phyloP scores from a whole-genome alignment of 2,888 invertebrate genomes.

The Pandemis cinnamomeana region DNA sequence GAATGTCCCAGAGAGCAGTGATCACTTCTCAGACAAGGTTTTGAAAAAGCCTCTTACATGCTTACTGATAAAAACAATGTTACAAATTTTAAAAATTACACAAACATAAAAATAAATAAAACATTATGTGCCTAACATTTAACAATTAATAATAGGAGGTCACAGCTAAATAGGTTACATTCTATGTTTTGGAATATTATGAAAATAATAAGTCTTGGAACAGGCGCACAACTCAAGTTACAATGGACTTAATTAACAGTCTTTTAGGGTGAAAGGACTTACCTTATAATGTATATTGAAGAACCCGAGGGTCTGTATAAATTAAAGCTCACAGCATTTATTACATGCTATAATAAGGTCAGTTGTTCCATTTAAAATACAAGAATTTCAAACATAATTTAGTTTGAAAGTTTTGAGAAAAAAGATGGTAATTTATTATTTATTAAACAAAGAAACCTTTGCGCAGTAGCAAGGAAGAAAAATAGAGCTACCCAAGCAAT shows the following conservation, averaged over 20 bases:
- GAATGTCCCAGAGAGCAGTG: no score
- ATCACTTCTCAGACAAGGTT: no score
- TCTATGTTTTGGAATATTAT: not conserved
- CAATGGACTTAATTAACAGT: slow-evolving; percentile 73
- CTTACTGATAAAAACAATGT: slow-evolving; percentile 11
- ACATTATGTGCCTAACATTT: no score
- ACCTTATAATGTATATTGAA: slow-evolving; percentile 45
- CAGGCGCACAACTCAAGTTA: slow-evolving; percentile 62
- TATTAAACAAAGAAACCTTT: not conserved
- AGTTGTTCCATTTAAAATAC: not conserved
- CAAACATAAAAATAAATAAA: slow-evolving; percentile 7
- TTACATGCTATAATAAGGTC: not conserved
- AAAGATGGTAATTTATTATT: not conserved
- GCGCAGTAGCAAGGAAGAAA: not conserved
- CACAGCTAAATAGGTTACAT: no score
- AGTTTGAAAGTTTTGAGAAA: not conserved
- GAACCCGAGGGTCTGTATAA: not conserved
- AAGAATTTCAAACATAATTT: no score
- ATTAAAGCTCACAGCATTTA: not conserved
- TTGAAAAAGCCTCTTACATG: not conserved
- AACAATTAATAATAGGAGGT: no score
- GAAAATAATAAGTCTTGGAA: slow-evolving; percentile 38
- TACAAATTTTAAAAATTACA: not conserved
- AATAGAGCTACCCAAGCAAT: not conserved
- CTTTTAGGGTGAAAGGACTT: slow-evolving; percentile 65